These are phyloP conservation scores for Ennomos quercinarius DNA, from an alignment of 2,888 invertebrate species.

Conservation along the genomic window DNA sequence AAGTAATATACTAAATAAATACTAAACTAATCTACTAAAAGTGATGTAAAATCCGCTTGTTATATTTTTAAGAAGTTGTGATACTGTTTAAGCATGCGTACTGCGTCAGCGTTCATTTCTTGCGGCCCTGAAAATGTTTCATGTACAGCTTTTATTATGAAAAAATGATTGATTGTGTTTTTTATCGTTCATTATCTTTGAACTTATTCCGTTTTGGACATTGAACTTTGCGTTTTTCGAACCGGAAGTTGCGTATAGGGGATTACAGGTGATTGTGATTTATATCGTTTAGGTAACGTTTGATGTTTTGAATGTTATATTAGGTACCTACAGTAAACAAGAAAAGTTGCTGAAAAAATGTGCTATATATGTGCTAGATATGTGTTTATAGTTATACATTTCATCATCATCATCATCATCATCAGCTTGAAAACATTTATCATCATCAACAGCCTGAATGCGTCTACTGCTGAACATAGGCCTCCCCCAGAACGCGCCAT, in stretches of 20 bases:
- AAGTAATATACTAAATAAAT: too few relatives aligned
- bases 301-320: constrained; percentile 1
- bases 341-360: too few relatives aligned
- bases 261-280: constrained; percentile 9
- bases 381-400: too few relatives aligned
- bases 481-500: too few relatives aligned
- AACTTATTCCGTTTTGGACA: constrained; percentile 23
- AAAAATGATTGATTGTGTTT: constrained; percentile 33
- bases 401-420: too few relatives aligned
- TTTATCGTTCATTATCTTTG: constrained; percentile 25
- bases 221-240: constrained; percentile 15
- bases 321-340: neutral
- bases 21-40: too few relatives aligned
- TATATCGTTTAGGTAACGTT: constrained; percentile 11
- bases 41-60: too few relatives aligned
- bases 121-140: constrained; percentile 28
- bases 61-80: neutral
- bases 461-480: too few relatives aligned
- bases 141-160: constrained; percentile 30
- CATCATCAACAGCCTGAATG: too few relatives aligned
- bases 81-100: constrained; percentile 13
- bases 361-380: too few relatives aligned
- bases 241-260: constrained; percentile 9
- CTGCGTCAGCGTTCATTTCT: constrained; percentile 9
- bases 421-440: too few relatives aligned